Conservation (phyloP, 2,888 invertebrate species). For the Agrotis ipsilon region DNA sequence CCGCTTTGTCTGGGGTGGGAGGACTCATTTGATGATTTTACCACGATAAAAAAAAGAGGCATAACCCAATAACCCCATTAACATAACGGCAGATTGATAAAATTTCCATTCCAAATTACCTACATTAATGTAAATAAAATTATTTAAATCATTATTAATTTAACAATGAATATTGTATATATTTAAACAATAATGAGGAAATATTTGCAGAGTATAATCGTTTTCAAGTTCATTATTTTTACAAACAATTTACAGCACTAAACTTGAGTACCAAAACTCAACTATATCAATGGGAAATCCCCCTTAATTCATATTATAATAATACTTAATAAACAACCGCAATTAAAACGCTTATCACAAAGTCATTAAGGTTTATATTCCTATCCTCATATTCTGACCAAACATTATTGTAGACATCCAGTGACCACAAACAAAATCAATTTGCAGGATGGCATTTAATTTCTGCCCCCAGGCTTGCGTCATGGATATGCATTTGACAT, state of each 20-base stretch:
- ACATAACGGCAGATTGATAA: too few relatives aligned
- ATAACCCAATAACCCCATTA: too few relatives aligned
- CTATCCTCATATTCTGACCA: neutral
- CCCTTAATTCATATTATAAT: neutral
- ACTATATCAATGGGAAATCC: neutral
- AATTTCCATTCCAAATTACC: too few relatives aligned
- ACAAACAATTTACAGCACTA: neutral
- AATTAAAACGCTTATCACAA: neutral
- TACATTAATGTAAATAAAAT: too few relatives aligned
- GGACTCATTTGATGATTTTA: too few relatives aligned
- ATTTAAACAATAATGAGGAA: neutral
- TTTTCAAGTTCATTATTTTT: neutral
- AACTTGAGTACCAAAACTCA: neutral
- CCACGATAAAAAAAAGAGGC: too few relatives aligned
- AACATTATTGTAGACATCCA: constrained; percentile 40
- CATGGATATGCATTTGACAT: constrained; percentile 79
- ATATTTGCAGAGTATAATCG: neutral
- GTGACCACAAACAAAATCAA: constrained; percentile 64
- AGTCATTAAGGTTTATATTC: constrained; percentile 26
- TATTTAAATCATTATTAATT: neutral
- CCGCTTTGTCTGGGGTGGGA: too few relatives aligned
- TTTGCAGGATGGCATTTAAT: constrained; percentile 66
- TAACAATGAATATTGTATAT: neutral
- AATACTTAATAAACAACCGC: neutral
- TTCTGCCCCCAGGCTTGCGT: constrained; percentile 51